Percentiles rank a stretch among this genome's conserved stretches.
Conservation (phyloP, 2,113 vertebrate genomes). For the Gopherus evgoodei region DNA sequence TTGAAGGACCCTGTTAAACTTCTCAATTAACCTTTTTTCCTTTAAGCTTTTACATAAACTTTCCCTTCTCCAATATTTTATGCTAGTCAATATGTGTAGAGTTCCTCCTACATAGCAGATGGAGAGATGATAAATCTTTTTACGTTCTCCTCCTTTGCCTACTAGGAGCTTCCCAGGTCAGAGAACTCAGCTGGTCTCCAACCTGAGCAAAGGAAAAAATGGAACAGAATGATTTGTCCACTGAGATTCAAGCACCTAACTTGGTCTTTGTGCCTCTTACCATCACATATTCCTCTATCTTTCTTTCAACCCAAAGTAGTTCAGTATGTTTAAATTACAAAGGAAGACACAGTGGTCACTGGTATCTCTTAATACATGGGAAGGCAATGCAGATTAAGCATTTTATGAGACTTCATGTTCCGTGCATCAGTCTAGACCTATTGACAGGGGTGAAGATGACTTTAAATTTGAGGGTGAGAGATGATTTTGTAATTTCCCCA, state of each 20-base stretch:
- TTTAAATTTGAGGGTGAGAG: neutral
- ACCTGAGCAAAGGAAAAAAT: neutral
- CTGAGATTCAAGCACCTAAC: neutral
- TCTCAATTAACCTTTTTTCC: slow-evolving; percentile 49
- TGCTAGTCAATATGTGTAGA: slow-evolving; percentile 66
- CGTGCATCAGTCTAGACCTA: neutral
- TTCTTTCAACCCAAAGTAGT: neutral
- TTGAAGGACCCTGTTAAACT: slow-evolving; percentile 25
- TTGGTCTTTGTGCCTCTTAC: neutral
- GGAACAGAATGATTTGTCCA: neutral
- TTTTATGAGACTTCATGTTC: neutral
- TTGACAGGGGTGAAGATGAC: neutral
- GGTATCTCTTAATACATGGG: neutral
- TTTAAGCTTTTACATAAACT: neutral
- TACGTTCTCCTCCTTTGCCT: slow-evolving; percentile 28
- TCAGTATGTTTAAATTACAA: neutral
- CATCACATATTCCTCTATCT: neutral
- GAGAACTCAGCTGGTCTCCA: neutral
- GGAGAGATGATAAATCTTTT: slow-evolving; percentile 62
- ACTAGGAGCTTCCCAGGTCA: neutral
- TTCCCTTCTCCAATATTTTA: slow-evolving; percentile 47
- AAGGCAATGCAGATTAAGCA: neutral
- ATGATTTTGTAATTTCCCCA: neutral
- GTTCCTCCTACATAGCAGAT: slow-evolving; percentile 70
- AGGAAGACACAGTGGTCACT: neutral